These are phyloP conservation scores for Belonocnema kinseyi DNA, from an alignment of 1,140 invertebrate species.

Conservation along the genomic window DNA sequence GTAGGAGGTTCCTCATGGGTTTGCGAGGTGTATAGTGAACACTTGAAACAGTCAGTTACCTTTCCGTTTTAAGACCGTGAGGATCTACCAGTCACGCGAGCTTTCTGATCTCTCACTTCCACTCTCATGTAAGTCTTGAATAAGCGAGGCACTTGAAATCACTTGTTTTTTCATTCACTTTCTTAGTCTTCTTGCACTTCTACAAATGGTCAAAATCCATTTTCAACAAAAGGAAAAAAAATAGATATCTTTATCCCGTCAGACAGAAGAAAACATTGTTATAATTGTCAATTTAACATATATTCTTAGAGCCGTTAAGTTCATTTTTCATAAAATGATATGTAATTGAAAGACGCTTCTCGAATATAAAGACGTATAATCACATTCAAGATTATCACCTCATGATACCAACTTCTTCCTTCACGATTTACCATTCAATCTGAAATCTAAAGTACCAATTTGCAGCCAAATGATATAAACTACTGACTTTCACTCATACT, in stretches of 20 bases:
- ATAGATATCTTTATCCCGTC: no score
- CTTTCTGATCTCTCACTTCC: slow-evolving; percentile 39
- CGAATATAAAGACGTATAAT: no score
- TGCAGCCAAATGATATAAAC: not conserved
- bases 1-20: slow-evolving; percentile 67
- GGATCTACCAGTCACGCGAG: slow-evolving; percentile 59
- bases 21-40: slow-evolving; percentile 62
- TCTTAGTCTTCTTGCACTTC: slow-evolving; percentile 14
- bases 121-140: slow-evolving; percentile 32
- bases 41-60: slow-evolving; percentile 68
- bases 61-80: slow-evolving; percentile 71
- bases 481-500: slow-evolving; percentile 11
- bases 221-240: no score
- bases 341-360: no score
- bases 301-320: no score
- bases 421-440: not conserved
- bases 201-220: not conserved
- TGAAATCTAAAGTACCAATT: not conserved
- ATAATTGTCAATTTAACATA: no score
- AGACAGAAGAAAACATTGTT: no score
- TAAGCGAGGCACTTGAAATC: not conserved
- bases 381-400: no score
- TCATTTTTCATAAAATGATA: no score
- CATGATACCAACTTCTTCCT: not conserved
- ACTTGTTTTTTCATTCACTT: not conserved